Conservation (phyloP, 2,113 vertebrate genomes). For the Isurus oxyrinchus region DNA sequence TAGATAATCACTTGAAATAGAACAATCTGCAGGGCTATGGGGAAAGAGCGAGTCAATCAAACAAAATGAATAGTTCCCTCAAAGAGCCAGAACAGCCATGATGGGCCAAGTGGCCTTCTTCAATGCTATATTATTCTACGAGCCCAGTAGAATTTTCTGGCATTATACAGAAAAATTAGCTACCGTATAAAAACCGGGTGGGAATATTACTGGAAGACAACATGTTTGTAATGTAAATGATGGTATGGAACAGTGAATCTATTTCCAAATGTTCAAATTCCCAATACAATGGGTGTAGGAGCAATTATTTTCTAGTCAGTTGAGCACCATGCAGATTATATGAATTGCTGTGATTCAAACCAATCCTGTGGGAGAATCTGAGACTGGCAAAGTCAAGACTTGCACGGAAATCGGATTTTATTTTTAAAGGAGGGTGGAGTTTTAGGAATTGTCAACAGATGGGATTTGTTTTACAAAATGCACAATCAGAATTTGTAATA, state of each 20-base stretch:
- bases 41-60: not conserved
- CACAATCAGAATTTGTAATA: conserved; percentile 5
- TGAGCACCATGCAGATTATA: not conserved
- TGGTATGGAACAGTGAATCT: not conserved
- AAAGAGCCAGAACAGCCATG: not conserved
- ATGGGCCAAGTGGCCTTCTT: not conserved
- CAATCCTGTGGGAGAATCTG: not conserved
- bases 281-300: not conserved
- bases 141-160: too few species aligned
- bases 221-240: not conserved
- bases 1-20: not conserved
- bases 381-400: not conserved
- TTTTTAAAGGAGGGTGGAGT: not conserved
- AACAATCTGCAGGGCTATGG: not conserved
- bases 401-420: not conserved
- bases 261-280: not conserved
- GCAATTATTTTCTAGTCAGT: not conserved
- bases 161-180: not conserved
- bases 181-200: not conserved
- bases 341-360: not conserved
- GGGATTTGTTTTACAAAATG: conserved; percentile 25
- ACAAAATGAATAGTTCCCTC: not conserved
- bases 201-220: too few species aligned
- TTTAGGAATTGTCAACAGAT: conserved; percentile 5
- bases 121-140: not conserved